Evolutionary conservation across 2,888 invertebrate genomes (phyloP), one percentile per base, ranked within the genome.

Genomic region (Cerceris rybyensis): DNA sequence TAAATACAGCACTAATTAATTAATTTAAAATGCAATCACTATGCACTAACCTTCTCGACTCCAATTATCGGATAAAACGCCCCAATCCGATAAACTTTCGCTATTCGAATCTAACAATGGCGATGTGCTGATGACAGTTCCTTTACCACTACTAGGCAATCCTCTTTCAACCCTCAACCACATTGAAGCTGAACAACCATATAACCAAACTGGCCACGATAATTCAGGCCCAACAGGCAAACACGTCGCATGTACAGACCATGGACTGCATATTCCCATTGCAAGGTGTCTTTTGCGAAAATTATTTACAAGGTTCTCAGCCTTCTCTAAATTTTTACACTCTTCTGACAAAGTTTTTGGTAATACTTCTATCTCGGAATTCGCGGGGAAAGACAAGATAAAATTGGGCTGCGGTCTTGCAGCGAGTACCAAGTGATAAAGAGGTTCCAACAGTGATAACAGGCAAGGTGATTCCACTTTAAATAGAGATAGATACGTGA

Each of bases 171-270:
- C 90, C 80, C 93, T 92, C 82, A 95, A 87, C 95, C 95, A 95
- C 87, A 94, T 89, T 2, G 93, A 92, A 43, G 93, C 90, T 6
- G 94, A 94, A 91, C 94, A 95, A n/a, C 95, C 95, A 58, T 93
- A 93, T 81, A 93, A 88, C 95, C 95, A 95, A 75, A 95, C 93
- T 76, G 94, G 94, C 95, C 95, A 95, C 0, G 88, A 80, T 6
- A 91, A 66, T 82, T 92, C 92, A 0, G 90, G 85, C 2, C 91
- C 90, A 7, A 92, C 83, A 1, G 92, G 92, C 61, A 92, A 73
- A 70, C 92, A 92, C 0, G 86, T 77, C 0, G 92, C 92, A 57
- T 92, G 91, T 0, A 92, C 89, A 4, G 92, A 92, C 92, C 92
- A 92, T 0, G 92, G 92, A 66, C 91, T 92, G 70, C 92, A 92